Conservation (phyloP, 2,797 vertebrate genomes). For the Microctenopoma steveboyesi region DNA sequence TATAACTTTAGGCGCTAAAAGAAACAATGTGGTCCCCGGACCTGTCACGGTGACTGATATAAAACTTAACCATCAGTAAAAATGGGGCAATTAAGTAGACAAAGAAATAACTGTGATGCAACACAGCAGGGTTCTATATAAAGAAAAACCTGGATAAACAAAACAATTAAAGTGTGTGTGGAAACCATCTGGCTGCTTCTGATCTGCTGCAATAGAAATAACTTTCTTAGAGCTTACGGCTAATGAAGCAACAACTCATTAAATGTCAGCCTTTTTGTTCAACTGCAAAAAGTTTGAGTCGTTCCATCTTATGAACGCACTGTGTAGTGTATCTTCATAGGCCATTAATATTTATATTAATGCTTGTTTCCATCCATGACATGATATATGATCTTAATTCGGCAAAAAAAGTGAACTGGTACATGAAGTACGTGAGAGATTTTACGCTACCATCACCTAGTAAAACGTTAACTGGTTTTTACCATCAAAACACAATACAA, state of each 20-base stretch:
- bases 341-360: slow-evolving; percentile 53
- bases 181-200: slow-evolving; percentile 61
- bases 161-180: slow-evolving; percentile 51
- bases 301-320: slow-evolving; percentile 33
- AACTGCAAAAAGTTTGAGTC: slow-evolving; percentile 27
- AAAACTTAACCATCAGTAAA: slow-evolving; percentile 42
- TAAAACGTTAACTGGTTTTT: neutral
- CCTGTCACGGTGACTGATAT: slow-evolving; percentile 33
- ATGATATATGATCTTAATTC: slow-evolving; percentile 39
- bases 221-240: slow-evolving; percentile 40
- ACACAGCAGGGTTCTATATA: slow-evolving; percentile 42
- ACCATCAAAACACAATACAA: neutral
- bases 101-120: slow-evolving; percentile 22
- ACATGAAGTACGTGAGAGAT: neutral
- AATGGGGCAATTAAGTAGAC: slow-evolving; percentile 36
- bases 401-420: slow-evolving; percentile 2
- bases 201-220: slow-evolving; percentile 41
- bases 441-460: neutral
- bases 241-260: slow-evolving; percentile 69
- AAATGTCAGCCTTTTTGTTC: slow-evolving; percentile 44
- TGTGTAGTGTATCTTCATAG: slow-evolving; percentile 40
- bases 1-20: neutral
- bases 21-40: slow-evolving; percentile 28
- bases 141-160: slow-evolving; percentile 56
- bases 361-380: slow-evolving; percentile 27